Evolutionary conservation across 2,888 invertebrate genomes (phyloP), one percentile per base, ranked within the genome.

Genomic region (Tenthredo amoena): DNA sequence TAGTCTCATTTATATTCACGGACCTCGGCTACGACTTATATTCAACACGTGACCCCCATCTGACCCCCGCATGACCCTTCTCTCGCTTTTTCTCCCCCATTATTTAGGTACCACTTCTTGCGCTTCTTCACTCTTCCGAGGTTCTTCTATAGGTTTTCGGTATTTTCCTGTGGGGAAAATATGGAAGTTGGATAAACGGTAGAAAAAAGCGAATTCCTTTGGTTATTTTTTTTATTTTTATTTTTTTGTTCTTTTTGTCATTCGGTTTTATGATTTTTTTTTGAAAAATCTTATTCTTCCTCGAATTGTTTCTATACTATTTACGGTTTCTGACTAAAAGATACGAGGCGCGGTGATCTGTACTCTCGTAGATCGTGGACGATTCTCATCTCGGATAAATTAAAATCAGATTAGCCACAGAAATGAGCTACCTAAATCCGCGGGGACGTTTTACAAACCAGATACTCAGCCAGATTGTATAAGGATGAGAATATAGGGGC

Each of bases 1-100:
- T 93, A 93, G 93, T 92, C 92, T 93, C 92, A 91, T 93, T 93
- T 92, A 93, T 92, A 92, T 92, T 92, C 93, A 91, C 91, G 89
- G 87, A 88, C 86, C 87, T 86, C 85, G 82, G 5, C 65, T 34
- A 37, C 83, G 83, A 83, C 83, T 83, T 71, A 71, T 83, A 83
- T 83, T 83, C 83, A 71, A 65, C 71, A 65, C 83, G 83, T 71
- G 83, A 83, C 83, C 83, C 83, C 21, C 68, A 50, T 71, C 68
- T 83, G 47, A 83, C 83, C 83, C 31, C 37, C 71, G 21, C 21
- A n/a, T 34, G 68, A 47, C 83, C 83, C 85, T 84, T 62, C 34
- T 31, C 18, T 7, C 26, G 18, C 47, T 26, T 26, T 5, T 21
- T 21, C 76, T n/a, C 0, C 26, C n/a, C 37, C 47, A 21, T 47